Conservation (phyloP, 2,113 vertebrate genomes). For the Microtus pennsylvanicus region DNA sequence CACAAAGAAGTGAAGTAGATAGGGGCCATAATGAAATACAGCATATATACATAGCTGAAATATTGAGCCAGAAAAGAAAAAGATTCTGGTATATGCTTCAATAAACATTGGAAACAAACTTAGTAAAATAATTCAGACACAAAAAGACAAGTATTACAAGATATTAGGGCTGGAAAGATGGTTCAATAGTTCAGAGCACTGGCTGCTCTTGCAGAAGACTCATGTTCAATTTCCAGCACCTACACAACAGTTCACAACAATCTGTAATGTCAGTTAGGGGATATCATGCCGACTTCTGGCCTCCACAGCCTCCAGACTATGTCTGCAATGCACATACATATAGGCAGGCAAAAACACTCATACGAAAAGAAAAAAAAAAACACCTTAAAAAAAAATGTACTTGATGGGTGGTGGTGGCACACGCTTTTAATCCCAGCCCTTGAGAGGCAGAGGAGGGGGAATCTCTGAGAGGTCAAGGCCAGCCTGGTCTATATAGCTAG, state of each 20-base stretch:
- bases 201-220: neutral
- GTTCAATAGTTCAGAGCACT: neutral
- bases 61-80: constrained; percentile 16
- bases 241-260: neutral
- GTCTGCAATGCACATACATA: neutral
- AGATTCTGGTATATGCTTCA: constrained; percentile 21
- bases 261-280: neutral
- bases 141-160: neutral
- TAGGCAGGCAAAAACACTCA: neutral
- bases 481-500: neutral
- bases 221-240: neutral
- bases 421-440: neutral
- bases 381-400: neutral
- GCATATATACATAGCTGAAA: neutral
- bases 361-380: neutral
- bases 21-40: neutral
- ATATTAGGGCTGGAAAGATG: neutral
- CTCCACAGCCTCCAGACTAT: neutral
- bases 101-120: constrained; percentile 8
- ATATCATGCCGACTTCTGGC: neutral
- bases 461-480: neutral
- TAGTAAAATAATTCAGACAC: neutral
- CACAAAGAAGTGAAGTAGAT: neutral
- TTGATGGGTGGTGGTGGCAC: neutral
- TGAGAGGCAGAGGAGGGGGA: neutral